Percentiles rank a stretch among this genome's conserved stretches.
Conservation (phyloP, 2,888 invertebrate species). For the Lithophane ornitopus region DNA sequence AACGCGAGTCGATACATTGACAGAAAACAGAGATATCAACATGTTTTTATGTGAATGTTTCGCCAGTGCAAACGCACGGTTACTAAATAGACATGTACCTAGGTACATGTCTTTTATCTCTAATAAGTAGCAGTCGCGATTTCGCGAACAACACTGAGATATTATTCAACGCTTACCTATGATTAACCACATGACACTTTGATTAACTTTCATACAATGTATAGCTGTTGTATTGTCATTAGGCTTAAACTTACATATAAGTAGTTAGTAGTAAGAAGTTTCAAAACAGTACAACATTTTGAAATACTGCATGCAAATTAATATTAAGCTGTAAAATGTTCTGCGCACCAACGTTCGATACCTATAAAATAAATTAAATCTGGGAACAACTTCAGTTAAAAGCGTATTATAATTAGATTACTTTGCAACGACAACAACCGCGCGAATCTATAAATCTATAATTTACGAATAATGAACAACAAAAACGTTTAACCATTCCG, state of each 20-base stretch:
- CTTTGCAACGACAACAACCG: conserved; percentile 21
- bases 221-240: conserved; percentile 34
- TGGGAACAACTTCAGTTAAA: conserved; percentile 31
- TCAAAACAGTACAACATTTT: conserved; percentile 40
- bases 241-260: conserved; percentile 20
- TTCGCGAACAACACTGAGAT: background rate
- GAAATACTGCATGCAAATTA: conserved; percentile 39
- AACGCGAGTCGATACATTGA: too few relatives aligned
- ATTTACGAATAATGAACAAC: conserved; percentile 31
- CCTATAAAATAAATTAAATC: conserved; percentile 36
- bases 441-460: conserved; percentile 16
- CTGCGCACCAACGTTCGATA: background rate
- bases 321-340: conserved; percentile 40
- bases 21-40: too few relatives aligned
- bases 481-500: conserved; percentile 34
- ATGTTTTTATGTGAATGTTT: too few relatives aligned
- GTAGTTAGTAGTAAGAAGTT: conserved; percentile 21
- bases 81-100: too few relatives aligned
- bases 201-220: conserved; percentile 1
- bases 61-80: too few relatives aligned
- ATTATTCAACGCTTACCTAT: conserved; percentile 1
- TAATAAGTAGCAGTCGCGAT: background rate
- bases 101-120: background rate
- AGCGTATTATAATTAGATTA: conserved; percentile 25
- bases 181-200: conserved; percentile 23